Evolutionary conservation across 2,113 vertebrate genomes (phyloP).

Genomic region (Pterophyllum scalare): DNA sequence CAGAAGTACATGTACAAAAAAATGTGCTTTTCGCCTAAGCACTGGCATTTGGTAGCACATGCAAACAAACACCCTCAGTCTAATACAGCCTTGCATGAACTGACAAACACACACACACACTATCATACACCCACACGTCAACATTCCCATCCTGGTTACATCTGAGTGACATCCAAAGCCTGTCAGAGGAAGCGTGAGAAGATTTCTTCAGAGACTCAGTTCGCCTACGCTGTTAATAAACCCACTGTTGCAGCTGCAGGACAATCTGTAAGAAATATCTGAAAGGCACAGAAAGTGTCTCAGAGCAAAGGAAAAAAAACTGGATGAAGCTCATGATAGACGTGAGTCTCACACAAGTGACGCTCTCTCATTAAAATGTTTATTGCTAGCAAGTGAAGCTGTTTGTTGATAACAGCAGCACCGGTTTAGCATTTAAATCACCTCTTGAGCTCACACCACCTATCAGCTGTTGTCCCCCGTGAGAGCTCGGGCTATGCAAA

Average conservation of each 20-base stretch:
- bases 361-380: constrained; percentile 19
- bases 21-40: not conserved
- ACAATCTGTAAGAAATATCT: constrained; percentile 64
- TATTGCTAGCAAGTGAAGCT: not conserved
- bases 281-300: not conserved
- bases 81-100: not conserved
- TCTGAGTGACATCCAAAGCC: constrained; percentile 57
- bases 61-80: constrained; percentile 8
- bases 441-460: constrained; percentile 16
- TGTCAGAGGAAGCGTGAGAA: constrained; percentile 68
- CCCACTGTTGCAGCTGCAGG: constrained; percentile 74
- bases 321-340: not conserved
- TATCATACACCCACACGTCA: constrained; percentile 36
- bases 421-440: constrained; percentile 36
- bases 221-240: constrained; percentile 60
- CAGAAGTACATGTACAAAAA: no score
- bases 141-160: constrained; percentile 38
- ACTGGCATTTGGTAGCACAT: not conserved
- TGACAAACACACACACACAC: not conserved
- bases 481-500: constrained; percentile 25
- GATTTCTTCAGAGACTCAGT: constrained; percentile 43
- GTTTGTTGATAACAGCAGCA: constrained; percentile 12
- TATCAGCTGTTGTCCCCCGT: constrained; percentile 27
- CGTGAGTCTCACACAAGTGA: constrained; percentile 10
- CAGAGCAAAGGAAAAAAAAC: constrained; percentile 11